These are phyloP conservation scores for Eufriesea mexicana DNA, from an alignment of 1,140 invertebrate species.

Conservation along the genomic window DNA sequence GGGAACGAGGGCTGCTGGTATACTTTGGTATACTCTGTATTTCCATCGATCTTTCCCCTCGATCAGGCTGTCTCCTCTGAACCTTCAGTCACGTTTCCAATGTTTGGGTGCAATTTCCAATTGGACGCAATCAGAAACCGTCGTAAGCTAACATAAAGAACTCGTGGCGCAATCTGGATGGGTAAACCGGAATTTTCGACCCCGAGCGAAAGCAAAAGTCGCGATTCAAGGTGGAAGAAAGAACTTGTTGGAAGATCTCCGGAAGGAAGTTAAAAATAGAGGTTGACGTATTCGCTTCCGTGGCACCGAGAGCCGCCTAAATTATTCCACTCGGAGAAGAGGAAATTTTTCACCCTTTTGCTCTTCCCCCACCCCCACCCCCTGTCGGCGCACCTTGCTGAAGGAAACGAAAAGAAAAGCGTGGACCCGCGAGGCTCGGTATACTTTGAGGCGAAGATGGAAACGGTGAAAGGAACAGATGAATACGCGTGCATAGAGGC, in stretches of 20 bases:
- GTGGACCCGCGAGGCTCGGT: constrained; percentile 6
- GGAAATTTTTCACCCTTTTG: not conserved
- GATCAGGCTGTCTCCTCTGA: too few species aligned
- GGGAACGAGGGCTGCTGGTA: too few species aligned
- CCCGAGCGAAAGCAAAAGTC: not conserved
- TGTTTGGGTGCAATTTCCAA: too few species aligned
- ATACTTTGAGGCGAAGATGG: constrained; percentile 27
- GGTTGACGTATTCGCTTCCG: not conserved
- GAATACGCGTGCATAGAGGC: constrained; percentile 27
- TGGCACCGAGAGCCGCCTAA: not conserved
- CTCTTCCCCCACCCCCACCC: too few species aligned
- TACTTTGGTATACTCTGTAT: too few species aligned
- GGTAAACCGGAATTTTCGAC: not conserved
- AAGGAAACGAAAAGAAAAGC: not conserved
- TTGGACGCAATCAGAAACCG: too few species aligned
- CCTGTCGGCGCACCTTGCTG: not conserved
- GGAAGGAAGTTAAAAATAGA: not conserved
- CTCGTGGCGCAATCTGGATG: too few species aligned
- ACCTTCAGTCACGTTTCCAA: too few species aligned
- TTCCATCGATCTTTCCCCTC: too few species aligned
- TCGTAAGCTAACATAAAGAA: too few species aligned
- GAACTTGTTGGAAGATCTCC: not conserved
- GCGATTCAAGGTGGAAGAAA: not conserved
- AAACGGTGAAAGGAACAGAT: constrained; percentile 40
- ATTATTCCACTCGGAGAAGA: constrained; percentile 1